Evolutionary conservation across 2,888 invertebrate species (phyloP).

Genomic region (Folsomia candida): DNA sequence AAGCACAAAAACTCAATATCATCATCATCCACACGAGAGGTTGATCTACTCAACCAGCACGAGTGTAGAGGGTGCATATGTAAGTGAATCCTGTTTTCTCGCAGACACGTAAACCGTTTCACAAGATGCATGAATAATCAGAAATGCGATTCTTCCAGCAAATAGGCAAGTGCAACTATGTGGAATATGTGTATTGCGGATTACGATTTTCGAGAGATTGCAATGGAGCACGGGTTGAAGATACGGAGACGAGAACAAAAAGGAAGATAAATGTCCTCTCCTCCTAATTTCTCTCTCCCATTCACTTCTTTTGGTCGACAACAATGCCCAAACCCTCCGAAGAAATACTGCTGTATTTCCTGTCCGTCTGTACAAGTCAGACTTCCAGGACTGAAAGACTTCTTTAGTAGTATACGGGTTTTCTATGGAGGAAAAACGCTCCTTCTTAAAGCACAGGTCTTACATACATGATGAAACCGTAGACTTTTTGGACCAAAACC

Average conservation of each 20-base stretch:
- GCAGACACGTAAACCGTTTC: not conserved
- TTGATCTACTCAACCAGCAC: too few species aligned
- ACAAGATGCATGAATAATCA: not conserved
- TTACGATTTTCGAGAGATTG: too few species aligned
- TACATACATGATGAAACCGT: not conserved
- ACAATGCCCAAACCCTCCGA: not conserved
- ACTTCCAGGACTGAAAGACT: too few species aligned
- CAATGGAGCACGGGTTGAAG: too few species aligned
- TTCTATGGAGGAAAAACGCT: not conserved
- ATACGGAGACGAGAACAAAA: not conserved
- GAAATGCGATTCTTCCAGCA: not conserved
- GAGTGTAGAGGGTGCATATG: too few species aligned
- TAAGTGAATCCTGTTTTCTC: too few species aligned
- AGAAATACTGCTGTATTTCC: not conserved
- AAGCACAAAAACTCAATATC: not conserved
- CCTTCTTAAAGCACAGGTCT: not conserved
- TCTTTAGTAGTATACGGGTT: too few species aligned
- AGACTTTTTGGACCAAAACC: not conserved
- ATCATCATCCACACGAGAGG: not conserved
- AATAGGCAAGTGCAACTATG: too few species aligned
- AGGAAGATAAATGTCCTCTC: constrained; percentile 14
- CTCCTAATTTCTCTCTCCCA: constrained; percentile 7
- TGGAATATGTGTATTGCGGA: too few species aligned
- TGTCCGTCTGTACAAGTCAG: not conserved
- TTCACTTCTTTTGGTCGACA: not conserved